Evolutionary conservation across 2,888 invertebrate species (phyloP), one percentile per base, ranked within the genome.

Genomic region (Cyrtodaria siliqua): DNA sequence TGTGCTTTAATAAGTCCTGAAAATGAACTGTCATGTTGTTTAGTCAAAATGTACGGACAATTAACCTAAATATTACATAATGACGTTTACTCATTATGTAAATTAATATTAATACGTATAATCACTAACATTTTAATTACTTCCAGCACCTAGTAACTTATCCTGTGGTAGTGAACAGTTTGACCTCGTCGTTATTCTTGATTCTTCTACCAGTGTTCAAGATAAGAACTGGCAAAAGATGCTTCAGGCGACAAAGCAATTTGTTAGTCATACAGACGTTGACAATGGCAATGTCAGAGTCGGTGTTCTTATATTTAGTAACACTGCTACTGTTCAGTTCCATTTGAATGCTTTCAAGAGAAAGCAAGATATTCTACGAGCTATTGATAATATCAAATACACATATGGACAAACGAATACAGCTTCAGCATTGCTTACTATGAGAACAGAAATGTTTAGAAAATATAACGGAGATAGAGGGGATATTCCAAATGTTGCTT

Each of bases 141-240:
- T 74, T 75, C 38, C 75, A 75, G 75, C 50, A 49, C 33, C 49
- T 23, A n/a, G n/a, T n/a, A 69, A 56, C 29, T 8, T 27, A 82
- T 81, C 76, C 16, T 88, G 88, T 76, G 82, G 77, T 44, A 68
- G 76, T 33, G 64, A 83, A 12, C 62, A 70, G 44, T 76, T 85
- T 53, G 90, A 91, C 67, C 73, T 91, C 14, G 87, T 87, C 29
- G 83, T 91, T 62, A 76, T 91, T 27, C 82, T 91, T 62, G 91
- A 91, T 64, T 79, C 90, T 8, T 91, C 90, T 12, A 89, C 89
- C 24, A 89, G 89, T 84, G 87, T 89, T 47, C 86, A 85, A 26
- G 77, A 70, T 47, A 63, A 79, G 12, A 89, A 88, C 76, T 89
- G 86, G 83, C 42, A 81, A 49, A 79, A 83, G 50, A 82, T 87